A percentile compares a stretch with the other conserved stretches of the same genome.
These are phyloP conservation scores for Panagrolaimus sp. DNA, from an alignment of 1,140 invertebrate genomes.

Conservation along the genomic window DNA sequence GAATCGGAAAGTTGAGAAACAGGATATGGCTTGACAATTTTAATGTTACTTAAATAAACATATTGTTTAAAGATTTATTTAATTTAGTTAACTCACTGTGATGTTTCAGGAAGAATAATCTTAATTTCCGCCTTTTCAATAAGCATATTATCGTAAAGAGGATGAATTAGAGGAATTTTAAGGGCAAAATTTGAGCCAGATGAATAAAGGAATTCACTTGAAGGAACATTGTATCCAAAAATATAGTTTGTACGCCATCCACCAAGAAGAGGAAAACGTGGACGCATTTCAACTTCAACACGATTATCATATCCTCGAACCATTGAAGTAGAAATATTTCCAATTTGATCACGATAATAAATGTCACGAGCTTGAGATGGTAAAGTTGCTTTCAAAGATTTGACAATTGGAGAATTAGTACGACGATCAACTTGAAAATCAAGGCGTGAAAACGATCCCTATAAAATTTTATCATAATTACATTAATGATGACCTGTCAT, in stretches of 20 bases:
- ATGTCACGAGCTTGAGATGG: constrained; percentile 68
- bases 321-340: constrained; percentile 96
- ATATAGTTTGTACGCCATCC: constrained; percentile 92
- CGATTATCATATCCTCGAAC: constrained; percentile 72
- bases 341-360: constrained; percentile 93
- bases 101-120: constrained; percentile 89
- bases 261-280: constrained; percentile 93
- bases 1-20: constrained; percentile 71
- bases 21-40: constrained; percentile 75
- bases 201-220: constrained; percentile 85
- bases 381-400: constrained; percentile 42
- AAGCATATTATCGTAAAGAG: constrained; percentile 91
- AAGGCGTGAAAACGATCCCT: constrained; percentile 50
- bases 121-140: constrained; percentile 82
- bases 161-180: constrained; percentile 86
- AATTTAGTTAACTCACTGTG: constrained; percentile 60
- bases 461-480: no score
- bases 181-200: constrained; percentile 68
- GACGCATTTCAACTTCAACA: constrained; percentile 85
- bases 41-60: constrained; percentile 65
- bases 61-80: not conserved
- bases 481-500: no score
- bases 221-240: constrained; percentile 93
- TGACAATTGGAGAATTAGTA: constrained; percentile 39
- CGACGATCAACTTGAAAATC: constrained; percentile 55